Percentiles rank a stretch among this genome's conserved stretches.
These are phyloP conservation scores for Benthosema pterotum DNA, from an alignment of 2,797 vertebrate species.

Conservation along the genomic window DNA sequence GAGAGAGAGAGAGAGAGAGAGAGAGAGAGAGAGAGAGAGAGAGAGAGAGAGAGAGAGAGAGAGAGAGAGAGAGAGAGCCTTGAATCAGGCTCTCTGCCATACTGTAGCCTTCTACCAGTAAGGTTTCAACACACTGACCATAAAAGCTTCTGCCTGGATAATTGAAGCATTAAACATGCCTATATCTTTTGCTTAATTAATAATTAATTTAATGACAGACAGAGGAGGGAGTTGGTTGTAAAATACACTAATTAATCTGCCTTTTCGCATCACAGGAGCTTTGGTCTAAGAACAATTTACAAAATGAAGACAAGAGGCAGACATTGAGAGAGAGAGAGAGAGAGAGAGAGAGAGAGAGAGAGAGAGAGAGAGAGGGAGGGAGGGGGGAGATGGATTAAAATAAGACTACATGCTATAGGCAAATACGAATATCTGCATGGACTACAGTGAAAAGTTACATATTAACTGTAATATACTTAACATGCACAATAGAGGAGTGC, in stretches of 20 bases:
- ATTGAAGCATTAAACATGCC: slow-evolving; percentile 92
- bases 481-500: no score
- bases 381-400: slow-evolving; percentile 1
- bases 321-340: background rate
- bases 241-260: slow-evolving; percentile 87
- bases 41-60: no score
- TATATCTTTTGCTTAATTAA: slow-evolving; percentile 90
- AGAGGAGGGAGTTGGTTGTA: slow-evolving; percentile 77
- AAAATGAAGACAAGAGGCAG: slow-evolving; percentile 64
- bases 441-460: no score
- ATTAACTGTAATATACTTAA: no score
- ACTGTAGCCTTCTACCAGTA: slow-evolving; percentile 73
- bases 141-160: slow-evolving; percentile 85
- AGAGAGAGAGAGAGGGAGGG: background rate
- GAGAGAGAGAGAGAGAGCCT: no score
- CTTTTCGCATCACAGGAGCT: slow-evolving; percentile 84
- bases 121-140: slow-evolving; percentile 85
- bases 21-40: no score
- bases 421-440: no score
- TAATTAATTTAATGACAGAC: slow-evolving; percentile 91
- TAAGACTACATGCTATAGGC: no score
- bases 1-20: no score
- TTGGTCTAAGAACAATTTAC: slow-evolving; percentile 68
- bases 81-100: slow-evolving; percentile 6
- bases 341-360: slow-evolving; percentile 19